A percentile compares a stretch with the other conserved stretches of the same genome.
Conservation (phyloP, 2,113 vertebrate genomes). For the Orientallactaga bullata region DNA sequence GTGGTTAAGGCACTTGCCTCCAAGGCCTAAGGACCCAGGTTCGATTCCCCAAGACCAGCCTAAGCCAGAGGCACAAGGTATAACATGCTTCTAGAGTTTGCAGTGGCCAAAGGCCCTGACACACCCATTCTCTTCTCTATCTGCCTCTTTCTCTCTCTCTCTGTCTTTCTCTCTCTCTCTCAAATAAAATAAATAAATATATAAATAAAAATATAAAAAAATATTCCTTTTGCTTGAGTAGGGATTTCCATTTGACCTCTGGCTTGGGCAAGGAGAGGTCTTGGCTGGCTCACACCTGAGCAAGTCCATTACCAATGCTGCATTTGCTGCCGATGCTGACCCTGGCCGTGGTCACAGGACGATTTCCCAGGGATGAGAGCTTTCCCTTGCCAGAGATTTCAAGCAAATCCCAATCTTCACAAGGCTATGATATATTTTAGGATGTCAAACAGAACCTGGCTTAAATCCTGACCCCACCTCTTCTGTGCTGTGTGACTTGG, state of each 20-base stretch:
- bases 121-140: too few species aligned
- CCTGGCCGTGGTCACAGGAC: neutral
- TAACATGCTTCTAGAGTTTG: too few species aligned
- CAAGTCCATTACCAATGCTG: neutral
- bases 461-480: neutral
- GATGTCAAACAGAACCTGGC: neutral
- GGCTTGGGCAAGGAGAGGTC: neutral
- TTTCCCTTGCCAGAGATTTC: neutral
- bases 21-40: too few species aligned
- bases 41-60: too few species aligned
- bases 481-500: neutral
- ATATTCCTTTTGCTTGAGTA: too few species aligned
- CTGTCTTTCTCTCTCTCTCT: too few species aligned
- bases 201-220: too few species aligned
- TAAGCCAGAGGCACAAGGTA: too few species aligned
- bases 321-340: neutral
- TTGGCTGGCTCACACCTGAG: neutral
- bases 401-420: neutral
- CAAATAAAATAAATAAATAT: too few species aligned
- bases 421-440: neutral
- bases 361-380: rapidly evolving
- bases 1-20: too few species aligned
- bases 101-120: too few species aligned
- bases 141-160: too few species aligned
- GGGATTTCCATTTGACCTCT: neutral